These are phyloP conservation scores for pig (Sus scrofa) DNA, from an alignment of 2,113 vertebrate genomes.

Conservation along the genomic window T2T-Sscrofa CM000812.6:168286501-168287000, in stretches of 20 bases:
- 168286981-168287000: neutral
- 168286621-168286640: conserved; percentile 39
- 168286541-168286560: conserved; percentile 72
- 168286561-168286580: conserved; percentile 47
- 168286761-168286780: neutral
- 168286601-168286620: conserved; percentile 39
- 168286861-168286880: neutral
- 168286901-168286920: neutral
- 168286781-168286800: neutral
- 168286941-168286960: neutral
- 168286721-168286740: conserved; percentile 6
- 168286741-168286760: neutral
- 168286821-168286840: neutral
- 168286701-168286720: conserved; percentile 64
- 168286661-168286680: conserved; percentile 10
- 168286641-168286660: neutral
- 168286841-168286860: neutral
- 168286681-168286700: neutral
- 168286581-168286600: conserved; percentile 57
- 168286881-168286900: neutral
- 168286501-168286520: conserved; percentile 37
- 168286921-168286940: neutral
- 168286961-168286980: neutral
- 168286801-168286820: neutral
- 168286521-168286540: neutral